phyloP scores from a whole-genome alignment of 2,888 invertebrate genomes.

The Mechanitis messenoides region DNA sequence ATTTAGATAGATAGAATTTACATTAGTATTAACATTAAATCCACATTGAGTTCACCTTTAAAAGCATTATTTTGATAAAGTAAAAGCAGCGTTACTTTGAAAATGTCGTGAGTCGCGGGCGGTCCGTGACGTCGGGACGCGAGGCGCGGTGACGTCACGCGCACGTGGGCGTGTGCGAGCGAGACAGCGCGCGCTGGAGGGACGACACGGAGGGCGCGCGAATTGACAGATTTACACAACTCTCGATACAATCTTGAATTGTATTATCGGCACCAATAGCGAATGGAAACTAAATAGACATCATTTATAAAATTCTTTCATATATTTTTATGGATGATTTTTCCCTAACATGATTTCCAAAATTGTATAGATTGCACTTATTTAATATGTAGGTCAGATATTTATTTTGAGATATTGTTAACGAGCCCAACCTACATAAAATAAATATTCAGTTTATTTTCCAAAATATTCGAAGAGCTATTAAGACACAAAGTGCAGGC shows the following conservation, averaged over 20 bases:
- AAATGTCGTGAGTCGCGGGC: conserved; percentile 38
- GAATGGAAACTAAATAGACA: neutral
- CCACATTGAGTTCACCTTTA: no score
- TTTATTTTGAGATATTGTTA: no score
- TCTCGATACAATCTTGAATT: conserved; percentile 69
- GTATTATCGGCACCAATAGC: conserved; percentile 47
- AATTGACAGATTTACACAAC: conserved; percentile 64
- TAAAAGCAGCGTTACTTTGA: conserved; percentile 26
- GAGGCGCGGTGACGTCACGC: conserved; percentile 60
- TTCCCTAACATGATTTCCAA: no score
- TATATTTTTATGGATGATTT: no score
- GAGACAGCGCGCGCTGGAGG: conserved; percentile 39
- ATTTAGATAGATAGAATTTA: no score
- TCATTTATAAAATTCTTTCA: neutral
- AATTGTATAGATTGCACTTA: no score
- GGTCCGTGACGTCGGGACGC: conserved; percentile 57
- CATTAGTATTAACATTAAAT: no score
- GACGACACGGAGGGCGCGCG: conserved; percentile 55
- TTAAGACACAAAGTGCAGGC: neutral
- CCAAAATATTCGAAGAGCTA: neutral
- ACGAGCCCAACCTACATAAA: no score
- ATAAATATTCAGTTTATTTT: neutral
- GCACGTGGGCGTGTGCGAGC: conserved; percentile 65
- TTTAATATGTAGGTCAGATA: no score
- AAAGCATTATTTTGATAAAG: neutral